Evolutionary conservation across 2,113 vertebrate genomes (phyloP).

Genomic region (Mixornis gularis): DNA sequence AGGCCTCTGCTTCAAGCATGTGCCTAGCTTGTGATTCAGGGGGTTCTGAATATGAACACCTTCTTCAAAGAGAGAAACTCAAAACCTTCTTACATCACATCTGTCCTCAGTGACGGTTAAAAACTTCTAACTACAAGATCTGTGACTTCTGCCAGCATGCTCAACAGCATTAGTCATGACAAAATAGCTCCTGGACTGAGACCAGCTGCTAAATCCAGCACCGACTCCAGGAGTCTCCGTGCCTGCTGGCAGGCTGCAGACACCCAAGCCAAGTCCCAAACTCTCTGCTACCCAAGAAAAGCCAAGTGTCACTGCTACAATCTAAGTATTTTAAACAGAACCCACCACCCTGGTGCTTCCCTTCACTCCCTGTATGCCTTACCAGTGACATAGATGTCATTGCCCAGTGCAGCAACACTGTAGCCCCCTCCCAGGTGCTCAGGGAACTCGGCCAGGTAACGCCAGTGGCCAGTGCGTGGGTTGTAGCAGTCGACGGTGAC

Average conservation of each 20-base stretch:
- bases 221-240: neutral
- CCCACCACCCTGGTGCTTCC: neutral
- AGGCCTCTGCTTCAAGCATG: neutral
- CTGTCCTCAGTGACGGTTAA: neutral
- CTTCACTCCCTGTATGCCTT: neutral
- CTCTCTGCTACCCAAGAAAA: neutral
- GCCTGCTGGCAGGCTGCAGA: neutral
- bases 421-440: slow-evolving; percentile 96
- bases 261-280: neutral
- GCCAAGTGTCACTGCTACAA: fast-evolving
- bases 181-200: neutral
- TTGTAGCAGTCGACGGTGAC: slow-evolving; percentile 95
- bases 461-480: slow-evolving; percentile 93
- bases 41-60: neutral
- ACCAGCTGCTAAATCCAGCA: slow-evolving; percentile 31
- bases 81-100: neutral
- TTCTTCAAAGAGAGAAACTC: neutral
- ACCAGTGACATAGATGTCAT: slow-evolving; percentile 97
- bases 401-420: slow-evolving; percentile 90
- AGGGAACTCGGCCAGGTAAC: slow-evolving; percentile 93
- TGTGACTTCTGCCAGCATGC: neutral
- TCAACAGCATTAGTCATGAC: neutral
- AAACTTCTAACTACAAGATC: neutral
- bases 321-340: fast-evolving
- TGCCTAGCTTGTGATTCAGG: neutral